Evolutionary conservation across 2,888 invertebrate genomes (phyloP), one percentile per base, ranked within the genome.

Genomic region (Tipula confusa): DNA sequence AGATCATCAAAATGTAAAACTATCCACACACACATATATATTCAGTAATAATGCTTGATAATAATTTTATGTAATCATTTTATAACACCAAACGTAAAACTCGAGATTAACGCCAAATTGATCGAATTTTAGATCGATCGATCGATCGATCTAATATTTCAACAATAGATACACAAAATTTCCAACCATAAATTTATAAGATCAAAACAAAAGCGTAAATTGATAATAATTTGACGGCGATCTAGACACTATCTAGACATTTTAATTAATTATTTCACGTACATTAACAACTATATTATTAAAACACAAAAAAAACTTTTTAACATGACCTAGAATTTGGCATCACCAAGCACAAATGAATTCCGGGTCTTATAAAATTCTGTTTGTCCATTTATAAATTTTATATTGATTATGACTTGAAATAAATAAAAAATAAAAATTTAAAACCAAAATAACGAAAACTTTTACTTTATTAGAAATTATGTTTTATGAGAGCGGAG

Each of bases 401-500:
- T 43, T 24, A 64, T 24, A 24, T 64, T 24, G 24, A 64, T 24
- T 64, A 9, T 64, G 33, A 33, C 11, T 31, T 31, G 3, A 6
- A 31, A 5, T 31, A 5, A 31, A 31, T 31, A 6, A 6, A 6
- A 6, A 31, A n/a, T n/a, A n/a, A n/a, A n/a, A n/a, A 43, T 48
- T 48, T 24, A 64, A 64, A 64, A 64, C 48, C 18, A 43, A 43
- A 43, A 43, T 9, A 33, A 11, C 33, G 6, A 24, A 24, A 64
- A 64, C 64, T 64, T 64, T 64, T 64, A 64, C 64, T 64, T 64
- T 64, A 64, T 64, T 64, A 64, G 64, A 64, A 24, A 64, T 64
- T 64, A 24, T 64, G 24, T 43, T n/a, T n/a, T 43, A 43, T 15
- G n/a, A 64, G 64, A 7, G 64, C 24, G 18, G 64, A 64, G 64